phyloP scores from a whole-genome alignment of 2,888 invertebrate species.

The Hipparchia semele region DNA sequence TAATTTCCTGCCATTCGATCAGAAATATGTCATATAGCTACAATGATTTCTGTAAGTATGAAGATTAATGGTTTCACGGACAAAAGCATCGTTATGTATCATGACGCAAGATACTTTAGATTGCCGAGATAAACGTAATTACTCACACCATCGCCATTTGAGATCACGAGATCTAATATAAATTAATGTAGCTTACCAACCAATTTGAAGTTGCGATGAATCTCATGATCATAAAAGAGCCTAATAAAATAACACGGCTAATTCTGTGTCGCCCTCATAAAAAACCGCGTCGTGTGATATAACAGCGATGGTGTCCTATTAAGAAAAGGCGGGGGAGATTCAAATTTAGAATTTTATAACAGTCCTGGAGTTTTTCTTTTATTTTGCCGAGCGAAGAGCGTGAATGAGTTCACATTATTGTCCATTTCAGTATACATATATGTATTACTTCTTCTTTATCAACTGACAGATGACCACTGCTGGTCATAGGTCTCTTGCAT shows the following conservation, averaged over 20 bases:
- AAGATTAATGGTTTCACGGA: neutral
- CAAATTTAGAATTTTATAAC: slow-evolving; percentile 80
- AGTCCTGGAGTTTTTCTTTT: slow-evolving; percentile 58
- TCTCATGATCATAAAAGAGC: slow-evolving; percentile 17
- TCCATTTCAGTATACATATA: slow-evolving; percentile 39
- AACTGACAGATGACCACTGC: too few relatives aligned
- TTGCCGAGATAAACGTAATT: slow-evolving; percentile 51
- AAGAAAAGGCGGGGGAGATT: slow-evolving; percentile 61
- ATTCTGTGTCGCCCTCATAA: slow-evolving; percentile 30
- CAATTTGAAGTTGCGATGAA: slow-evolving; percentile 15
- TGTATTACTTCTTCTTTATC: too few relatives aligned
- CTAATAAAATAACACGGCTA: slow-evolving; percentile 27
- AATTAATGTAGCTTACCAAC: slow-evolving; percentile 15
- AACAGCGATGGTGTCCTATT: slow-evolving; percentile 56
- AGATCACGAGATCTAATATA: slow-evolving; percentile 40
- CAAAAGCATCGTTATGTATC: slow-evolving; percentile 5
- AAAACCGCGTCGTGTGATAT: slow-evolving; percentile 55
- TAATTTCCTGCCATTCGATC: neutral
- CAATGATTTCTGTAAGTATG: neutral
- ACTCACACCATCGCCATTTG: slow-evolving; percentile 35
- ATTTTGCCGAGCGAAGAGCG: slow-evolving; percentile 56
- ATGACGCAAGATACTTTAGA: slow-evolving; percentile 36
- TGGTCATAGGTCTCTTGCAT: too few relatives aligned
- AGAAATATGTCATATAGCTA: neutral
- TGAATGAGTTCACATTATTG: slow-evolving; percentile 58